Base-by-base conservation (phyloP, 2,113 vertebrate genomes). In the Alaudala cheleensis region DNA sequence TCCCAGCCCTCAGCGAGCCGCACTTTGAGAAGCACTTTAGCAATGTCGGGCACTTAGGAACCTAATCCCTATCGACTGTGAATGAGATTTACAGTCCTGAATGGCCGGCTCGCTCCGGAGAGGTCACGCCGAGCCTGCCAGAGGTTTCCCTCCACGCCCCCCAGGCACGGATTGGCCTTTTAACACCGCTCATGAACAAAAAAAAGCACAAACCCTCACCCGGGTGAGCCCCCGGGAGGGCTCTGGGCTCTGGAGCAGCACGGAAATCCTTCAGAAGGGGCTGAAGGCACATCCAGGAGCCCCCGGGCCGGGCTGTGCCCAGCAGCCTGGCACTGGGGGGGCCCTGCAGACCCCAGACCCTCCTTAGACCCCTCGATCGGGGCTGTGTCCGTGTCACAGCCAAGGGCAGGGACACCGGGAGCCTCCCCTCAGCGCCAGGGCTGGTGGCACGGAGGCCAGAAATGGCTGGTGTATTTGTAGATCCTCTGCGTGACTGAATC, bases 401-500 rank as follows among this genome's bases (percentile, higher is more conserved):
- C 4, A 8, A 7, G 61, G 76, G 14, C 7, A 20, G 50, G 5
- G 33, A 3, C 6, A 20, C 0, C 2, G 34, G 86, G 40, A 81
- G 88, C 57, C 60, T 72, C 29, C 47, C 70, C 6, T 0, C 8
- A 14, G 60, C 12, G 0, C 0, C 62, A 1, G 9, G 84, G 74
- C 87, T 31, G 4, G 1, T 0, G 61, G 67, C 40, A 42, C 20
- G 84, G 61, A 93, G 91, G 8, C 91, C 96, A 40, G 94, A 77
- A 82, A 88, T 58, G 81, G 88, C 81, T 95, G 90, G 61, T 39
- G 86, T 61, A 88, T 77, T 70, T 84, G 88, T 29, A 73, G 93
- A 82, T 92, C 83, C 79, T 39, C 42, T 65, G 92, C 90, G 50
- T 97, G 97, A 98, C 98, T 97, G 92, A 97, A 95, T 62, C 45